These are phyloP conservation scores for Meteorus colon DNA, from an alignment of 2,888 invertebrate species.

Conservation along the genomic window DNA sequence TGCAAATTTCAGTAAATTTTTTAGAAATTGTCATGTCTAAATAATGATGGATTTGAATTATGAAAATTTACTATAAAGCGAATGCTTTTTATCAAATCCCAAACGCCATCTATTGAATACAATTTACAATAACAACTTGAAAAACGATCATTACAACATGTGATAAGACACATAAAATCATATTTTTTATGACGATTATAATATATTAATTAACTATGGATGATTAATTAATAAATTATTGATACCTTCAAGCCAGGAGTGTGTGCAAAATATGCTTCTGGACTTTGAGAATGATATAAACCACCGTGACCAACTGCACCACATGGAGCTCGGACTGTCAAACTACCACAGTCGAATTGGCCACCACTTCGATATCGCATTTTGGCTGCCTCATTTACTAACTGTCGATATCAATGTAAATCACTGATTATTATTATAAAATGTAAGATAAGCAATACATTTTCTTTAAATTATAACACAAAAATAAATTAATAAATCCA, in stretches of 20 bases:
- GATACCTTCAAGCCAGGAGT: constrained; percentile 91
- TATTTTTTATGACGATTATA: background rate
- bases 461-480: no score
- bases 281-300: constrained; percentile 98
- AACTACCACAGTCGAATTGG: constrained; percentile 89
- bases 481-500: no score
- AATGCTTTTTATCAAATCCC: background rate
- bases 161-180: no score
- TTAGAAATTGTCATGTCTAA: no score
- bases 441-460: no score
- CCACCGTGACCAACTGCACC: constrained; percentile 99
- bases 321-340: constrained; percentile 94
- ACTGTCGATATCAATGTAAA: constrained; percentile 69
- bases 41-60: no score
- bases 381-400: constrained; percentile 95
- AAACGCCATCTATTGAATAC: constrained; percentile 15
- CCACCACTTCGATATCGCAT: constrained; percentile 94
- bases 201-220: background rate
- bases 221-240: background rate
- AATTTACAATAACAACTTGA: no score
- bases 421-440: background rate
- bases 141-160: no score
- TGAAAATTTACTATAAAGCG: no score
- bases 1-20: no score
- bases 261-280: constrained; percentile 98